These are phyloP conservation scores for Cygnus buccinator DNA, from an alignment of 2,113 vertebrate genomes.

Conservation along the genomic window DNA sequence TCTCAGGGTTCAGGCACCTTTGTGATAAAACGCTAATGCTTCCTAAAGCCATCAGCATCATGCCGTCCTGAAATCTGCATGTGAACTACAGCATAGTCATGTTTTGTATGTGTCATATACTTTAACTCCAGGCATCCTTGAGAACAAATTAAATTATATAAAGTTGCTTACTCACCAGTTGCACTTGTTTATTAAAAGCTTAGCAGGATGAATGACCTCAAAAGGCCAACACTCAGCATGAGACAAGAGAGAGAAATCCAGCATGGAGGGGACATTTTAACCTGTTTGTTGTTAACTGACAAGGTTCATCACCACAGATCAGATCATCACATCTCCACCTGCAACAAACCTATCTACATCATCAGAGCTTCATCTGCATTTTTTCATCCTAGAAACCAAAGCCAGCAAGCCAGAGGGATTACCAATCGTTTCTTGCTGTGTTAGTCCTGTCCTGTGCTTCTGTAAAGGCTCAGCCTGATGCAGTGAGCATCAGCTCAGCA, in stretches of 20 bases:
- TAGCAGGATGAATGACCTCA: background rate
- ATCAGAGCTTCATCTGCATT: background rate
- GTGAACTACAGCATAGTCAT: background rate
- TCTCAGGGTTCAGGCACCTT: background rate
- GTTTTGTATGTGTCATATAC: background rate
- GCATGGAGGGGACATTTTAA: background rate
- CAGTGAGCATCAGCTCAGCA: background rate
- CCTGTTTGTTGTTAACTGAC: background rate
- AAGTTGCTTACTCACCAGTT: background rate
- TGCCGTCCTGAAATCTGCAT: background rate
- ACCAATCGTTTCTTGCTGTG: background rate
- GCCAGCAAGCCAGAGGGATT: background rate
- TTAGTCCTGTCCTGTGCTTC: background rate
- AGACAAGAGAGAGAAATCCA: background rate
- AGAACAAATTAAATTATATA: background rate
- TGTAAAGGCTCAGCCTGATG: background rate
- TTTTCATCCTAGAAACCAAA: background rate
- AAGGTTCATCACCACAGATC: background rate
- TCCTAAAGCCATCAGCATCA: background rate
- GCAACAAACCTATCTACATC: background rate
- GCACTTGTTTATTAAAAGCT: background rate
- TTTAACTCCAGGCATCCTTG: fast-evolving
- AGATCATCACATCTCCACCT: background rate
- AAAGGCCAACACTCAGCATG: background rate
- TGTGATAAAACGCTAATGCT: background rate